These are phyloP conservation scores for Pantherophis alleghaniensis DNA, from an alignment of 2,797 vertebrate genomes.

Conservation along the genomic window DNA sequence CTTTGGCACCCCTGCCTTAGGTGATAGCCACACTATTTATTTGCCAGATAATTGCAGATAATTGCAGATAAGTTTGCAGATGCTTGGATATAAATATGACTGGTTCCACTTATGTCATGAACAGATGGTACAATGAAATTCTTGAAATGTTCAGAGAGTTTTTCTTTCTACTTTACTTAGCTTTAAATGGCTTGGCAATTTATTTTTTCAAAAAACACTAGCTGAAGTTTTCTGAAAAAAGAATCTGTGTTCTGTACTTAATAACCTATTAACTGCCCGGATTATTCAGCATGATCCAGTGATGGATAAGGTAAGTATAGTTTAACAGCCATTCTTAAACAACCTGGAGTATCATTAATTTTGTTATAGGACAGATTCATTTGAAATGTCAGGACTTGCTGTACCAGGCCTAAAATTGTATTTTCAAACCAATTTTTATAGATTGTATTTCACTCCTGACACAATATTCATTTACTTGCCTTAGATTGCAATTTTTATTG, in stretches of 20 bases:
- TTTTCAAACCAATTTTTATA: constrained; percentile 74
- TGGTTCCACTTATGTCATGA: not conserved
- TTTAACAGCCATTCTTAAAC: constrained; percentile 73
- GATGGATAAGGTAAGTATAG: constrained; percentile 73
- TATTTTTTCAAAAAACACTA: constrained; percentile 51
- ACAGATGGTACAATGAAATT: not conserved
- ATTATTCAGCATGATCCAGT: constrained; percentile 64
- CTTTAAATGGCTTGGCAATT: constrained; percentile 29
- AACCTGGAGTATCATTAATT: constrained; percentile 72
- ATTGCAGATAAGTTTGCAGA: not conserved
- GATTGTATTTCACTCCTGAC: constrained; percentile 75
- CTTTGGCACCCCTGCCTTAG: not conserved
- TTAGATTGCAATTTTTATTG: constrained; percentile 67
- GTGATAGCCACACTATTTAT: not conserved
- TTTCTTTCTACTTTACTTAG: constrained; percentile 51
- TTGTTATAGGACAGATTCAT: constrained; percentile 73
- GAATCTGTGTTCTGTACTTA: constrained; percentile 59
- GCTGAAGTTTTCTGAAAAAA: constrained; percentile 53
- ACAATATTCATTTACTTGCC: constrained; percentile 67
- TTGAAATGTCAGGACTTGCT: constrained; percentile 73
- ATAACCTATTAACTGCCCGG: constrained; percentile 64
- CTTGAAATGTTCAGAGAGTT: not conserved
- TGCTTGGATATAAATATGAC: not conserved
- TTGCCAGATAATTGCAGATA: not conserved
- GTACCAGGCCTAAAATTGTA: constrained; percentile 74